phyloP scores from a whole-genome alignment of 2,888 invertebrate genomes.

The Elmis aenea region DNA sequence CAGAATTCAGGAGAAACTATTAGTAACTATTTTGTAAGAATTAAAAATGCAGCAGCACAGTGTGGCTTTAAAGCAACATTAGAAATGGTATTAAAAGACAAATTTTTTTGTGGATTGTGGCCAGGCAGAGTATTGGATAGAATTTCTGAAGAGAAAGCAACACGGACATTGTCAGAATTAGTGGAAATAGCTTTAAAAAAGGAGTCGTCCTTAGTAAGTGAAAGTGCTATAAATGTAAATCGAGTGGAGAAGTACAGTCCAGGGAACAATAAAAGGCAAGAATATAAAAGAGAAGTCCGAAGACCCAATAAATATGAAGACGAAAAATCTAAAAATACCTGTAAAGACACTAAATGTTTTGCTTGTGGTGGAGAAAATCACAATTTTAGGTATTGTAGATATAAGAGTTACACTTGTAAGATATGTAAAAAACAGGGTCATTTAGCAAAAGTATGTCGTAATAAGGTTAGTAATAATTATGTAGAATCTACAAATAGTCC shows the following conservation, averaged over 20 bases:
- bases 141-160: background rate
- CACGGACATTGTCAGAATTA: background rate
- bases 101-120: slow-evolving; percentile 2
- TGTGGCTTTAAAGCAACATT: too few relatives aligned
- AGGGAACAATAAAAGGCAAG: background rate
- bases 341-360: background rate
- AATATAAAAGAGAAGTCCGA: background rate
- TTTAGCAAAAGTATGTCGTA: slow-evolving; percentile 5
- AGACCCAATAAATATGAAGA: too few relatives aligned
- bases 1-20: slow-evolving; percentile 4
- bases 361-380: slow-evolving; percentile 7
- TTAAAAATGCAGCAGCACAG: slow-evolving; percentile 2
- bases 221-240: too few relatives aligned
- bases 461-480: slow-evolving; percentile 1
- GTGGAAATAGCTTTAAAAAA: too few relatives aligned
- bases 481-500: background rate
- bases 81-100: background rate
- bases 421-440: slow-evolving; percentile 10
- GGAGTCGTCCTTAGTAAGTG: too few relatives aligned
- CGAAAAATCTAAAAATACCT: background rate
- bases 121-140: slow-evolving; percentile 1
- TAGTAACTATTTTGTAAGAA: slow-evolving; percentile 4
- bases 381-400: slow-evolving; percentile 13
- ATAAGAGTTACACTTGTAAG: slow-evolving; percentile 11
- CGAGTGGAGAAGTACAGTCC: too few relatives aligned